Base-by-base conservation (phyloP, 2,888 invertebrate genomes). In the Leptopilina myrica region DNA sequence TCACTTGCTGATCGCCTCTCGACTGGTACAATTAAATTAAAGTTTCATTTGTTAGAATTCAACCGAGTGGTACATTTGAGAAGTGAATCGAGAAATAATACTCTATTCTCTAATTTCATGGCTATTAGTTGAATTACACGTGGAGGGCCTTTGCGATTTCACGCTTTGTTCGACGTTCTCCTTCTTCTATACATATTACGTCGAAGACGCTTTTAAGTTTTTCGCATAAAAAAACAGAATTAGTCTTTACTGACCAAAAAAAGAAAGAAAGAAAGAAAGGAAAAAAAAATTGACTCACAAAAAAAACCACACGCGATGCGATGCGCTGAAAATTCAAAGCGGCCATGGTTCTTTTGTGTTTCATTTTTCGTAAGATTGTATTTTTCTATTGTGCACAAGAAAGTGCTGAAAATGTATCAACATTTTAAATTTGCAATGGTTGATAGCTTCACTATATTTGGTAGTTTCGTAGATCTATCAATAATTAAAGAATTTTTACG, bases 21-120 rank as follows among this genome's bases (percentile, higher is more conserved):
- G 73, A 56, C 33, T 33, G 73, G 73, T 73, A 56, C 53, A 73
- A 73, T 73, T 73, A 73, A 73, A 73, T 73, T 73, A 73, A 53
- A 26, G 8, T 33, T 33, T 73, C 73, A 73, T 69, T 69, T 69
- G 69, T 69, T 53, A 53, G 53, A 69, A 69, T 69, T 53, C 69
- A 69, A 69, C 69, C 49, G 69, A 69, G 69, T 69, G 69, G 69
- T 73, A 73, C 73, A 73, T 73, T 73, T n/a, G 0, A 33, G 73
- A 73, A 26, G 56, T 73, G n/a, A 53, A 73, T 73, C 56, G 56
- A 53, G 73, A 73, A 73, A 56, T 53, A 73, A 73, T 73, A 73
- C 56, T 56, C 73, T 73, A 73, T 73, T 56, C 73, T 53, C 73
- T 73, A 73, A 73, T 73, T 73, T 73, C 73, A 73, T n/a, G 73